Evolutionary conservation across 2,113 vertebrate species (phyloP), one percentile per base, ranked within the genome.

Genomic region (Callithrix jacchus): DNA sequence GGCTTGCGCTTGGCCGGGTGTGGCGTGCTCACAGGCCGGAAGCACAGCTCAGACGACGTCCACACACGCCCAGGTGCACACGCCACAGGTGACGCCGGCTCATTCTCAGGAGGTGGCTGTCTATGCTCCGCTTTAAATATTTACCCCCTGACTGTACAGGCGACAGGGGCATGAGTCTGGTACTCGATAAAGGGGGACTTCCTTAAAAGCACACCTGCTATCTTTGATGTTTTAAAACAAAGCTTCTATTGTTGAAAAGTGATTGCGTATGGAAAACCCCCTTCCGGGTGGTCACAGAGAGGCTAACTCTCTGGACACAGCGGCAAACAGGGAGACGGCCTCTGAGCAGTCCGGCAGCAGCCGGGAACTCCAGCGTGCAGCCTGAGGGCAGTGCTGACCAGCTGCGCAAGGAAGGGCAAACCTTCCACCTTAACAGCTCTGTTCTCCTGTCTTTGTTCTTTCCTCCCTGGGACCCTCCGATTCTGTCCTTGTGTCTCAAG

Each of bases 71-170:
- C 1, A 0, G 42, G 12, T 32, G 2, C 21, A 6, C 49, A 1
- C 0, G 0, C 61, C 27, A 5, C 21, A 40, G 40, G 21, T 8
- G 1, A 0, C 0, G 25, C 0, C 0, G 1, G 5, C 16, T 11
- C 58, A 2, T 3, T 5, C 74, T 11, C 20, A 10, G 23, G 14
- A 3, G 32, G 79, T 13, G 47, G 42, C 18, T 10, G 3, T 20
- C 14, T 8, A 16, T 16, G 54, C 32, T 4, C 12, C 1, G 1
- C 12, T 42, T 23, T 42, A n/a, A 89, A 23, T 14, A 14, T 73
- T 90, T 64, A 8, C 64, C 27, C 35, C 27, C 6, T 8, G 8
- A 1, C 30, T 2, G 13, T 54, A 47, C 42, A 47, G 23, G 64
- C 8, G 1, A n/a, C 0, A 27, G 91, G 35, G n/a, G 64, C 8